These are phyloP conservation scores for Hirundo rustica DNA, from an alignment of 2,797 vertebrate genomes.

Conservation along the genomic window DNA sequence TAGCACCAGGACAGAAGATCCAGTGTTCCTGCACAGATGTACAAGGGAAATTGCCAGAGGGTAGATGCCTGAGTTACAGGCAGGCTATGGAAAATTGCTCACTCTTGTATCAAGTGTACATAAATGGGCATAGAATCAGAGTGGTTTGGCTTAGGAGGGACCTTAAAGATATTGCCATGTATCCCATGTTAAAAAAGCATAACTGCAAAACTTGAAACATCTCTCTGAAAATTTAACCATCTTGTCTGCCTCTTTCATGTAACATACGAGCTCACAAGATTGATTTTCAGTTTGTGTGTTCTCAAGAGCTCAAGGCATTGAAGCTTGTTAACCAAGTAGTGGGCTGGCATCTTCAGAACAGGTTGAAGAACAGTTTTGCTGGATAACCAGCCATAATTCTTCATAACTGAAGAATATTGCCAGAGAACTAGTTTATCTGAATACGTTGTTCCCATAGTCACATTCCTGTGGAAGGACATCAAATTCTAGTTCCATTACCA, in stretches of 20 bases:
- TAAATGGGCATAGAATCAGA: background rate
- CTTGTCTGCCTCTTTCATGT: background rate
- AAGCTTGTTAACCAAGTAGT: background rate
- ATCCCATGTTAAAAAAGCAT: background rate
- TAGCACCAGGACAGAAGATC: background rate
- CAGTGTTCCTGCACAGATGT: background rate
- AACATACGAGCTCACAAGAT: background rate
- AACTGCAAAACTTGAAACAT: background rate
- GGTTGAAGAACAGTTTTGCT: background rate
- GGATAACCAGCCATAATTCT: background rate
- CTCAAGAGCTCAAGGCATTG: background rate
- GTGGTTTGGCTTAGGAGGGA: background rate
- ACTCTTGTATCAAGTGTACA: fast-evolving
- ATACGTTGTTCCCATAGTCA: background rate
- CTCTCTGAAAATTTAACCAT: background rate
- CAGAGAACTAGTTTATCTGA: background rate
- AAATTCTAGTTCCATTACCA: background rate
- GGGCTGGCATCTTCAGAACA: background rate
- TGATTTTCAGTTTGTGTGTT: background rate
- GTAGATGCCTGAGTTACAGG: background rate
- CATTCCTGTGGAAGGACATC: background rate
- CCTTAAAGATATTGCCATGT: background rate
- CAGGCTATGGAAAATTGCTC: background rate
- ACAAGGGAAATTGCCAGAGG: background rate
- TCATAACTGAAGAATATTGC: background rate